Conservation (phyloP, 2,113 vertebrate species). For the Hemiprocne comata region DNA sequence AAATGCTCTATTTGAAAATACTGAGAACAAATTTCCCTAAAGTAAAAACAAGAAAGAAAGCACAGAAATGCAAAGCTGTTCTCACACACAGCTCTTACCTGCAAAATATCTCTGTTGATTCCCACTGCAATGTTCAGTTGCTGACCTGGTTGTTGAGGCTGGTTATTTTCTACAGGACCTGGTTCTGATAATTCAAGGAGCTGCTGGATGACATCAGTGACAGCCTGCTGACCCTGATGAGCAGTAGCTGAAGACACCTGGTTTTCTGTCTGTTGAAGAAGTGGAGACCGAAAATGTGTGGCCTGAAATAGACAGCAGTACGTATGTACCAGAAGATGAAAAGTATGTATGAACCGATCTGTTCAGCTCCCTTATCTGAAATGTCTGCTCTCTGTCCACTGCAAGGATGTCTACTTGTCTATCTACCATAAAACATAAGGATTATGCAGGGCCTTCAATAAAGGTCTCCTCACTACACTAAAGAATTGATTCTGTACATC, state of each 20-base stretch:
- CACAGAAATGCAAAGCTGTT: background rate
- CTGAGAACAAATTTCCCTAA: background rate
- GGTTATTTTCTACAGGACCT: slow-evolving; percentile 84
- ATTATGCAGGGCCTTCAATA: background rate
- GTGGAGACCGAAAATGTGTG: slow-evolving; percentile 73
- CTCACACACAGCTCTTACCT: slow-evolving; percentile 77
- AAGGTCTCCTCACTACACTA: background rate
- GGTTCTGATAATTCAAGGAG: slow-evolving; percentile 95
- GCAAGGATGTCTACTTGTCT: background rate
- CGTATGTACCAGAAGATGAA: background rate
- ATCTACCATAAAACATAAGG: background rate
- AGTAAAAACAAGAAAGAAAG: background rate
- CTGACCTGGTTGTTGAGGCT: slow-evolving; percentile 80
- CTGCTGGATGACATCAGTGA: slow-evolving; percentile 97
- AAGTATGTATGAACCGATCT: background rate
- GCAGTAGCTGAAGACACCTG: slow-evolving; percentile 66
- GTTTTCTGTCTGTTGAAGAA: slow-evolving; percentile 75
- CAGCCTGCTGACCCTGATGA: slow-evolving; percentile 85
- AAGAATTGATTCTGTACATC: background rate
- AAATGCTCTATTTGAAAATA: background rate
- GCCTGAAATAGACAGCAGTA: slow-evolving; percentile 67
- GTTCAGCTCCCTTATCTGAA: background rate
- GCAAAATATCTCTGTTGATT: slow-evolving; percentile 95
- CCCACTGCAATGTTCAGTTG: slow-evolving; percentile 88
- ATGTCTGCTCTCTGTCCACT: background rate